phyloP scores from a whole-genome alignment of 1,140 invertebrate genomes.

The Brachionus asplanchnoidis region DNA sequence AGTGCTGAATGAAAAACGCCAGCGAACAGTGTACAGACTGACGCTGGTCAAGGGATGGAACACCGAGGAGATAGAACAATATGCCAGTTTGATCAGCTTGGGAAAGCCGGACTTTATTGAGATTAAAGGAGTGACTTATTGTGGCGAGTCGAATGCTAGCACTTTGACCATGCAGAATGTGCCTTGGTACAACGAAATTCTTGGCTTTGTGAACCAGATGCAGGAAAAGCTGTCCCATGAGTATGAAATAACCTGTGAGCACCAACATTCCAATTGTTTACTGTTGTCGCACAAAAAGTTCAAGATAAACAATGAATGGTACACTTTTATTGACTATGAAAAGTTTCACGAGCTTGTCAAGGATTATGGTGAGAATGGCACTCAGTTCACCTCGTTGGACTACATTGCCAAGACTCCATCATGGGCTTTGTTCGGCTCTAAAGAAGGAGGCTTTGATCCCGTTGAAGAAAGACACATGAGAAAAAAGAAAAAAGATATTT shows the following conservation, averaged over 20 bases:
- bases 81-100: slow-evolving; percentile 62
- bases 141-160: slow-evolving; percentile 62
- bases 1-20: slow-evolving; percentile 61
- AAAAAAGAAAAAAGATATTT: slow-evolving; percentile 48
- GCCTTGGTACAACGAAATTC: slow-evolving; percentile 65
- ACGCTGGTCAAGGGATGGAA: slow-evolving; percentile 66
- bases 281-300: slow-evolving; percentile 64
- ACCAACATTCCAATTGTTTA: slow-evolving; percentile 66
- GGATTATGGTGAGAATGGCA: slow-evolving; percentile 53
- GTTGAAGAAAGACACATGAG: slow-evolving; percentile 60
- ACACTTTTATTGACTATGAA: slow-evolving; percentile 66
- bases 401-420: slow-evolving; percentile 62
- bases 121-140: slow-evolving; percentile 67
- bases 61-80: slow-evolving; percentile 63
- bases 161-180: slow-evolving; percentile 66
- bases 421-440: slow-evolving; percentile 63
- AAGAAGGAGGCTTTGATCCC: slow-evolving; percentile 64
- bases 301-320: slow-evolving; percentile 60
- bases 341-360: slow-evolving; percentile 61
- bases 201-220: slow-evolving; percentile 58
- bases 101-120: slow-evolving; percentile 67
- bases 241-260: slow-evolving; percentile 65
- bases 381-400: slow-evolving; percentile 60
- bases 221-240: slow-evolving; percentile 2
- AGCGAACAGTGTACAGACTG: slow-evolving; percentile 65